phyloP scores from a whole-genome alignment of 2,888 invertebrate genomes.

The Dyspetes luteomarginatus region DNA sequence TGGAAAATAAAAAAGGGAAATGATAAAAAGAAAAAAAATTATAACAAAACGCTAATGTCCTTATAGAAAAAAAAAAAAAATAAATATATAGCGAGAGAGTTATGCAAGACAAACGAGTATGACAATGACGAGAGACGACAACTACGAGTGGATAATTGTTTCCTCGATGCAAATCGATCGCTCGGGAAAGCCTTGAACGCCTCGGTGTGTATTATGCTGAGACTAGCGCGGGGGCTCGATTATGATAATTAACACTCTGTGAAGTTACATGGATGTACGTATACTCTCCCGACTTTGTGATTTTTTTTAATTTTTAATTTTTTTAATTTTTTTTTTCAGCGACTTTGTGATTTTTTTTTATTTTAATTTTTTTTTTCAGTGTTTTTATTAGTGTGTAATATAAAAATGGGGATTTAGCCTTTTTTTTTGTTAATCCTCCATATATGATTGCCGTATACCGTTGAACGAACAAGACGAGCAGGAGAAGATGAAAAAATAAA shows the following conservation, averaged over 20 bases:
- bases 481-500: slow-evolving; percentile 25
- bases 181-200: slow-evolving; percentile 73
- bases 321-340: no score
- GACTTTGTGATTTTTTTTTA: slow-evolving; percentile 12
- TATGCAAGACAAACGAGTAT: slow-evolving; percentile 68
- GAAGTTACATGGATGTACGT: slow-evolving; percentile 50
- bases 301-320: slow-evolving; percentile 50
- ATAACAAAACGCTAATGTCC: slow-evolving; percentile 69
- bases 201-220: slow-evolving; percentile 66
- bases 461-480: slow-evolving; percentile 30
- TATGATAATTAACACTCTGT: slow-evolving; percentile 70
- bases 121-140: slow-evolving; percentile 51
- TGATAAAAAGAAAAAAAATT: slow-evolving; percentile 24
- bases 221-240: slow-evolving; percentile 73
- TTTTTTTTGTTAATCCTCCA: slow-evolving; percentile 18
- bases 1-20: background rate
- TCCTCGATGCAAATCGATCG: slow-evolving; percentile 76
- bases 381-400: slow-evolving; percentile 26
- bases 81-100: slow-evolving; percentile 68
- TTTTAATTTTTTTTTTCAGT: slow-evolving; percentile 12
- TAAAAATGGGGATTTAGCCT: slow-evolving; percentile 3
- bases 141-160: slow-evolving; percentile 73
- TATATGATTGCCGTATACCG: slow-evolving; percentile 47
- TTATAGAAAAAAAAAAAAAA: no score
- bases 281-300: slow-evolving; percentile 41